These are phyloP conservation scores for Oncorhynchus tshawytscha DNA, from an alignment of 2,113 vertebrate genomes.

Conservation along the genomic window DNA sequence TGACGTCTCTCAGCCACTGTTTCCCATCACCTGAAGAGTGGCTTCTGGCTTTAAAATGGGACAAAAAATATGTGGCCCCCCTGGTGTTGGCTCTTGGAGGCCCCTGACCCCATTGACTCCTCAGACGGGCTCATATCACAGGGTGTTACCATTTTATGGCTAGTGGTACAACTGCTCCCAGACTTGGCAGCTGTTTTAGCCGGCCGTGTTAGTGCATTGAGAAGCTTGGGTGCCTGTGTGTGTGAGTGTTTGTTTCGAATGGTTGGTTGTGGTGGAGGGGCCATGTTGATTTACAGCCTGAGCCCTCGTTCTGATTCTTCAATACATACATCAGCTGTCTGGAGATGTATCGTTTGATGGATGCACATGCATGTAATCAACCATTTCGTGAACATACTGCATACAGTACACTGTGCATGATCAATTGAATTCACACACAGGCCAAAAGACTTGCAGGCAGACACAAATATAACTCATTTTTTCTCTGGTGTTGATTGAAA, in stretches of 20 bases:
- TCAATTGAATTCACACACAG: slow-evolving; percentile 5
- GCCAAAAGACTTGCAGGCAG: neutral
- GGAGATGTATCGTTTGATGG: slow-evolving; percentile 12
- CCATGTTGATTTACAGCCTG: slow-evolving; percentile 6
- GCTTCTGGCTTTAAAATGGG: slow-evolving; percentile 39
- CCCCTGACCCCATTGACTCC: slow-evolving; percentile 49
- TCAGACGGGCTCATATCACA: slow-evolving; percentile 3
- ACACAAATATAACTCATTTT: neutral
- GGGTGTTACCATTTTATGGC: neutral
- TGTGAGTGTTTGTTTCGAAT: neutral
- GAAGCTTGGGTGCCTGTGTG: neutral
- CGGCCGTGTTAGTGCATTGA: too few species aligned
- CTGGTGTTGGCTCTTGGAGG: slow-evolving; percentile 28
- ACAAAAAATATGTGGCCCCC: slow-evolving; percentile 40
- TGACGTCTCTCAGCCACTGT: slow-evolving; percentile 27
- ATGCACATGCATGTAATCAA: slow-evolving; percentile 32
- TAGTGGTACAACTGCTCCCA: too few species aligned
- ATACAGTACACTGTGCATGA: slow-evolving; percentile 16
- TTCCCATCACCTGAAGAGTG: slow-evolving; percentile 41
- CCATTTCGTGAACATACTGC: slow-evolving; percentile 26
- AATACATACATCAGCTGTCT: slow-evolving; percentile 21
- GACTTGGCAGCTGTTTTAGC: too few species aligned
- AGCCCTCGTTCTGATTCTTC: slow-evolving; percentile 1
- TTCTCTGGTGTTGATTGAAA: slow-evolving; percentile 38
- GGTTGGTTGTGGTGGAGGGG: slow-evolving; percentile 17